Evolutionary conservation across 2,113 vertebrate genomes (phyloP).

Genomic region (Burhinus bistriatus): DNA sequence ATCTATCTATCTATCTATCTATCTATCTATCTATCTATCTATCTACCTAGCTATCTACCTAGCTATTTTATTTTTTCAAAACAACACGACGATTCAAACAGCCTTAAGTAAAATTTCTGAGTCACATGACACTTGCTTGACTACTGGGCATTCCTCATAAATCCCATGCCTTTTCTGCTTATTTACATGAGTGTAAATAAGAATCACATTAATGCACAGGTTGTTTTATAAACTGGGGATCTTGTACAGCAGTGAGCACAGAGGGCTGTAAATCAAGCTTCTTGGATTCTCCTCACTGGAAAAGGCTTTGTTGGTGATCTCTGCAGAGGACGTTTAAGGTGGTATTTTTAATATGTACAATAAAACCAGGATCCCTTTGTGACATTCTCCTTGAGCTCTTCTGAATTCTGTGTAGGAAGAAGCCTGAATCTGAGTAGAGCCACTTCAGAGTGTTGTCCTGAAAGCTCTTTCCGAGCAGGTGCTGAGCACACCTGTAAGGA

Average conservation of each 20-base stretch:
- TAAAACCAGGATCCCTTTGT: neutral
- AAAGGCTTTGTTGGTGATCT: neutral
- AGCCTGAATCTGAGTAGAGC: neutral
- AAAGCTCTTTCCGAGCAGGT: neutral
- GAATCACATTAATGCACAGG: neutral
- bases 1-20: neutral
- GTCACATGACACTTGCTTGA: neutral
- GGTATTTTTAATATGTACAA: rapidly evolving
- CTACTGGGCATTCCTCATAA: neutral
- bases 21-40: neutral
- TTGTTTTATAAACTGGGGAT: neutral
- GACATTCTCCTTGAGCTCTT: neutral
- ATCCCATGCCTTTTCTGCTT: neutral
- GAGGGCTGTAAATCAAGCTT: neutral
- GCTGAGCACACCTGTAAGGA: neutral
- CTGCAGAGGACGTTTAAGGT: neutral
- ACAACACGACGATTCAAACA: neutral
- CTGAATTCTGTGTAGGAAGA: neutral
- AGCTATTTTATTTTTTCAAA: neutral
- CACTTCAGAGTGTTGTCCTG: neutral
- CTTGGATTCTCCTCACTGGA: neutral
- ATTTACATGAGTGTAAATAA: neutral
- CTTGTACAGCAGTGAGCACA: neutral
- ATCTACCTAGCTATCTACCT: too few relatives aligned
- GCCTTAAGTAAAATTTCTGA: neutral